Conservation (phyloP, 2,113 vertebrate species). For the Peromyscus californicus region DNA sequence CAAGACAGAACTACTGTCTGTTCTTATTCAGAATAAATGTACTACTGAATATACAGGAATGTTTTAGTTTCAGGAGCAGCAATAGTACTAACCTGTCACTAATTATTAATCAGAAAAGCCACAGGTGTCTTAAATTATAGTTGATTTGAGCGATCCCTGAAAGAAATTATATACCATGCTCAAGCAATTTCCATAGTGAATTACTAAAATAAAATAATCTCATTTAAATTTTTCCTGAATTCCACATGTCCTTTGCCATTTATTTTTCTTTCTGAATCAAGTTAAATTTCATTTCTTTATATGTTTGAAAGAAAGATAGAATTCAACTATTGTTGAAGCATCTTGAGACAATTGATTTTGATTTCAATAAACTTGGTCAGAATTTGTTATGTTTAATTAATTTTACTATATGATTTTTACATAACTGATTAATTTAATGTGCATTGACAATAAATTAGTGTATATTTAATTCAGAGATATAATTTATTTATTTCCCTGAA, state of each 20-base stretch:
- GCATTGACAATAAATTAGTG: background rate
- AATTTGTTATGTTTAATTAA: background rate
- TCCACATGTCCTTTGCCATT: background rate
- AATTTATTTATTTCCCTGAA: background rate
- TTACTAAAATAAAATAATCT: slow-evolving; percentile 40
- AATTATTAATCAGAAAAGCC: slow-evolving; percentile 9
- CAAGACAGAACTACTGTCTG: background rate
- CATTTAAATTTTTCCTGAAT: slow-evolving; percentile 19
- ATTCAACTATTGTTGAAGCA: background rate
- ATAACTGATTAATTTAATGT: background rate
- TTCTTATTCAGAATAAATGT: background rate
- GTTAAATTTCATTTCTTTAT: background rate
- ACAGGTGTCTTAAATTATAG: slow-evolving; percentile 25
- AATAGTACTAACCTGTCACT: background rate
- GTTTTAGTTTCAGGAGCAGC: background rate
- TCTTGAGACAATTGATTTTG: background rate
- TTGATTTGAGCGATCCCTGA: slow-evolving; percentile 1
- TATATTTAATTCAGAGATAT: background rate
- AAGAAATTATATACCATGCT: background rate
- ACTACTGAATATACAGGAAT: background rate
- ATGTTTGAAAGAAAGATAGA: background rate
- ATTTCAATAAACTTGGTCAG: background rate
- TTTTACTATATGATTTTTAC: background rate
- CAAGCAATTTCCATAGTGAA: slow-evolving; percentile 14
- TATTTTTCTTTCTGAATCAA: slow-evolving; percentile 30